Evolutionary conservation across 1,140 invertebrate species (phyloP).

Genomic region (Drosophila nigrodunni): DNA sequence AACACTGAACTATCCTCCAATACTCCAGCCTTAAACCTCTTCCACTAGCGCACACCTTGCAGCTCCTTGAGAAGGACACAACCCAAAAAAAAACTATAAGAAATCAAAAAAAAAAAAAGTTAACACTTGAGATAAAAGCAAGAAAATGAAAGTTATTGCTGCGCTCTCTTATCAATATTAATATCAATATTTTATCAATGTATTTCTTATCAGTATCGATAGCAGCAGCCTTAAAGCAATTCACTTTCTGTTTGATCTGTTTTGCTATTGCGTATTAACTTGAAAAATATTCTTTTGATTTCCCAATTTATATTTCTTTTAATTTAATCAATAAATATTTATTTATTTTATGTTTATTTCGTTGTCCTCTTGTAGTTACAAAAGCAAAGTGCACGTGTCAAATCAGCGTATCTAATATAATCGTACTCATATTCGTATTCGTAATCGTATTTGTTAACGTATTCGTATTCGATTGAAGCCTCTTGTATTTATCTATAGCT

Average conservation of each 20-base stretch:
- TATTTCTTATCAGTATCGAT: slow-evolving; percentile 7
- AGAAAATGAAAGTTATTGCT: slow-evolving; percentile 1
- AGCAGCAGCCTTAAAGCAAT: slow-evolving; percentile 2
- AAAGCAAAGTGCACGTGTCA: slow-evolving; percentile 69
- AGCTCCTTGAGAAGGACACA: slow-evolving; percentile 21
- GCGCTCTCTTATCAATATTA: slow-evolving; percentile 15
- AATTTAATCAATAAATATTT: background rate
- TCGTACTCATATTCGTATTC: slow-evolving; percentile 53
- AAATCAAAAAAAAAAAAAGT: background rate
- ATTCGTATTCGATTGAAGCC: slow-evolving; percentile 44
- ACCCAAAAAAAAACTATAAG: background rate
- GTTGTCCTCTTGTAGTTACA: slow-evolving; percentile 46
- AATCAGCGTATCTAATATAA: slow-evolving; percentile 34
- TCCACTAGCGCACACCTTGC: slow-evolving; percentile 37
- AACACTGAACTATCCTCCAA: slow-evolving; percentile 35
- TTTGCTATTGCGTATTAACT: slow-evolving; percentile 15
- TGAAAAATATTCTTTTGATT: slow-evolving; percentile 6
- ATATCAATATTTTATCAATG: slow-evolving; percentile 15
- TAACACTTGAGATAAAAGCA: background rate
- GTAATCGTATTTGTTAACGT: slow-evolving; percentile 50
- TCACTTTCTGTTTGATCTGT: slow-evolving; percentile 19
- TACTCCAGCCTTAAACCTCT: background rate
- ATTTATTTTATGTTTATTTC: slow-evolving; percentile 14
- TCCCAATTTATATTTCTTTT: background rate
- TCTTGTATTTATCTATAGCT: slow-evolving; percentile 23